Conservation (phyloP, 2,888 invertebrate species). For the Bruchidius siliquastri region DNA sequence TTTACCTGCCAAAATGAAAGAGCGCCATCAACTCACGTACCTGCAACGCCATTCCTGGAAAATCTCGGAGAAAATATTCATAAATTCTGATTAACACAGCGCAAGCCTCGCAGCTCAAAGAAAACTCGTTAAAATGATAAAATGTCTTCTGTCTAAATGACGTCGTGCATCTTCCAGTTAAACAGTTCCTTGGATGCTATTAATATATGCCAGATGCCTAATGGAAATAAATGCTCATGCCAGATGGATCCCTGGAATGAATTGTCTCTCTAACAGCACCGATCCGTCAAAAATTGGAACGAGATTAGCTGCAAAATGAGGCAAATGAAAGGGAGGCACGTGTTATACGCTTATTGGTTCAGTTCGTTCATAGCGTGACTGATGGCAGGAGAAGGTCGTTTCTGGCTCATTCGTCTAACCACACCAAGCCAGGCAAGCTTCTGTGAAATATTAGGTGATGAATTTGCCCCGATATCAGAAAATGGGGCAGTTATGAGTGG, state of each 20-base stretch:
- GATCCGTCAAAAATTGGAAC: neutral
- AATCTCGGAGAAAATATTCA: neutral
- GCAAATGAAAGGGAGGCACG: neutral
- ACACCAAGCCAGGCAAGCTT: too few species aligned
- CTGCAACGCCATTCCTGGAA: neutral
- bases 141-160: neutral
- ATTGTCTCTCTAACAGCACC: neutral
- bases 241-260: neutral
- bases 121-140: neutral
- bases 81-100: neutral
- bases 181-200: neutral
- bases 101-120: neutral
- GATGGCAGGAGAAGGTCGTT: neutral
- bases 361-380: neutral
- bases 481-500: too few species aligned
- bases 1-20: too few species aligned
- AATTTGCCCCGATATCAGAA: too few species aligned
- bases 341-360: neutral
- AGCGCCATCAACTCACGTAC: neutral
- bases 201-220: neutral
- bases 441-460: too few species aligned
- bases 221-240: neutral
- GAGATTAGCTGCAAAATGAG: neutral
- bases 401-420: too few species aligned
- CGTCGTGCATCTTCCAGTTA: neutral